These are phyloP conservation scores for Microtus richardsoni DNA, from an alignment of 2,113 vertebrate species.

Conservation along the genomic window DNA sequence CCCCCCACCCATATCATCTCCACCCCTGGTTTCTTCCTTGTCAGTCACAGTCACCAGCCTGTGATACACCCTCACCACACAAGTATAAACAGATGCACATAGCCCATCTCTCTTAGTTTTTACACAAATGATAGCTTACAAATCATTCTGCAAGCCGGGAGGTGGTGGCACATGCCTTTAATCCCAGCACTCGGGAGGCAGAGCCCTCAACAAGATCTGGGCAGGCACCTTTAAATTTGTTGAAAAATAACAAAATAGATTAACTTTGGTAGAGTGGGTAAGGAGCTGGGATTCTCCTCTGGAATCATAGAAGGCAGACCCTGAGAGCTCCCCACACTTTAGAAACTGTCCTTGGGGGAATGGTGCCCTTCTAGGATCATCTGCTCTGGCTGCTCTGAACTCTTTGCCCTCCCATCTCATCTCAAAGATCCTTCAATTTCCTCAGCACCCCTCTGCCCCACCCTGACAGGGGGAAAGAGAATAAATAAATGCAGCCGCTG, in stretches of 20 bases:
- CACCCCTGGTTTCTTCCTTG: background rate
- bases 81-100: background rate
- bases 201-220: background rate
- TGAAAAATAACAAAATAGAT: background rate
- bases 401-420: background rate
- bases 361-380: background rate
- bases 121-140: background rate
- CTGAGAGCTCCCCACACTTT: too few species aligned
- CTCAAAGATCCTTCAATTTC: background rate
- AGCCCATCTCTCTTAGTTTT: background rate
- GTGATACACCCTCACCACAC: background rate
- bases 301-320: background rate
- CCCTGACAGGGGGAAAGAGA: background rate
- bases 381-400: background rate
- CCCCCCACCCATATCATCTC: background rate
- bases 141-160: background rate
- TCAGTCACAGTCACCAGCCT: background rate
- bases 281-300: background rate
- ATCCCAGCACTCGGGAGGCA: too few species aligned
- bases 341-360: background rate
- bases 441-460: background rate
- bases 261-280: too few species aligned
- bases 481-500: background rate
- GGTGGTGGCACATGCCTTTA: too few species aligned
- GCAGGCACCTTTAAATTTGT: background rate